Base-by-base conservation (phyloP, 2,888 invertebrate genomes). In the Drosophila tripunctata region DNA sequence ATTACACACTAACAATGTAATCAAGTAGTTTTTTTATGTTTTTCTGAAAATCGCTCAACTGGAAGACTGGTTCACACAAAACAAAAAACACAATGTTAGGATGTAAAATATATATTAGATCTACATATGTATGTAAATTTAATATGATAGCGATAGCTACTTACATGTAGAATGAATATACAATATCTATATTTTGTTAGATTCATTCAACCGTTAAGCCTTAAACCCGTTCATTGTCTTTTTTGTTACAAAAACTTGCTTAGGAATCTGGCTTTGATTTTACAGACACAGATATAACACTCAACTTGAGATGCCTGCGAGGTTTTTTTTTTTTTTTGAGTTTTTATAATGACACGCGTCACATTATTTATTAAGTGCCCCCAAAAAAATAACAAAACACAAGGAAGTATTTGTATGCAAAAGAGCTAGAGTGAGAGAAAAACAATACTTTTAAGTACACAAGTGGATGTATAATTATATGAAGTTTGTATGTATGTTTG, bases 221-320 rank as follows among this genome's bases (percentile, higher is more conserved):
- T 52, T 24, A 62, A 72, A 51, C 71, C 47, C 60, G 55, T 71
- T 54, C 50, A 52, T 40, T 54, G 27, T 38, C 14, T 38, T 31
- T 14, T 31, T n/a, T n/a, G n/a, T n/a, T n/a, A n/a, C n/a, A n/a
- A n/a, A n/a, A 41, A 33, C 14, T 15, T 27, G 33, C 47, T 40
- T 19, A 14, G 19, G 22, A 54, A 62, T 44, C 15, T 19, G 30
- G 36, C 41, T 31, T 3, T 40, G 36, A 55, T 62, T 47, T 45
- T 65, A 66, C 50, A 52, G 12, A 51, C 8, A 24, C 36, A 24
- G 6, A 27, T 40, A 22, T 36, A 36, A 41, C 31, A n/a, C n/a
- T 12, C 66, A 67, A 56, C 52, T 57, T 41, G 48, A 67, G 72
- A 72, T 61, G 78, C 78, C 78, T 77, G 77, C 75, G 61, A 14